These are phyloP conservation scores for Lysandra bellargus DNA, from an alignment of 2,888 invertebrate genomes.

Conservation along the genomic window DNA sequence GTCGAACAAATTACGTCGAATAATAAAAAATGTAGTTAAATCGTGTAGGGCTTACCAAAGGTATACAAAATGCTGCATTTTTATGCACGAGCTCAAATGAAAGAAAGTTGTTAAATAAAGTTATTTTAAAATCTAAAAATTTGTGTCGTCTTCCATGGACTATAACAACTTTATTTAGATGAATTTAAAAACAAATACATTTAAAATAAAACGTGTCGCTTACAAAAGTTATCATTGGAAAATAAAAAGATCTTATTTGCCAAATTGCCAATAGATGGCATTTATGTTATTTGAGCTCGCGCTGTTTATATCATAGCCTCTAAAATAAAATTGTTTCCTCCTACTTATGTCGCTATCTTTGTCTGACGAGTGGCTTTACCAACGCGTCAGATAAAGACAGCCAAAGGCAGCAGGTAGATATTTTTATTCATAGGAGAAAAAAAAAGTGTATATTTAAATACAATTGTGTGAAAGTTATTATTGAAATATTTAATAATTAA, in stretches of 20 bases:
- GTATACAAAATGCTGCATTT: background rate
- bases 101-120: background rate
- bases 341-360: no score
- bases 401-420: no score
- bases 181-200: background rate
- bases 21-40: background rate
- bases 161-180: background rate
- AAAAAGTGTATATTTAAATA: background rate
- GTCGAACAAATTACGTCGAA: conserved; percentile 3
- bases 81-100: background rate
- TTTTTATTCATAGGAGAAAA: no score
- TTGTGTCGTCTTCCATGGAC: no score
- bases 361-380: no score
- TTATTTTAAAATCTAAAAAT: no score
- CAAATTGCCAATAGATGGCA: background rate
- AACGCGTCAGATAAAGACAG: no score
- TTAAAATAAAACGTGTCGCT: background rate
- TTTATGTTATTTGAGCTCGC: background rate
- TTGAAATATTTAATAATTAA: background rate
- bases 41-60: background rate
- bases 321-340: no score
- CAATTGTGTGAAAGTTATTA: background rate
- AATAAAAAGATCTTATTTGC: background rate
- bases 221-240: background rate
- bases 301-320: background rate